These are phyloP conservation scores for Callionymus lyra DNA, from an alignment of 2,113 vertebrate genomes.

Conservation along the genomic window DNA sequence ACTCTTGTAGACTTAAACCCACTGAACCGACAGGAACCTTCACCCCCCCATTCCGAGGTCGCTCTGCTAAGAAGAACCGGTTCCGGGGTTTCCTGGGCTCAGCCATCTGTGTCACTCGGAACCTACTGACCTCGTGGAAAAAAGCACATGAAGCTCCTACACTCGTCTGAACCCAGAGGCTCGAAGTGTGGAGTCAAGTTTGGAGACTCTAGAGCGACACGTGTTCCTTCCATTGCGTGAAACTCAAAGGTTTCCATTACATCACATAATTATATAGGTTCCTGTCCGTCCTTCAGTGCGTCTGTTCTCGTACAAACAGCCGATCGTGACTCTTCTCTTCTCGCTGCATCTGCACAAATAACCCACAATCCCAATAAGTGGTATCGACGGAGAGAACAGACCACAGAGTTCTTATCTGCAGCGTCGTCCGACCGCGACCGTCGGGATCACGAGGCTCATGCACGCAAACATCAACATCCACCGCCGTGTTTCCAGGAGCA, in stretches of 20 bases:
- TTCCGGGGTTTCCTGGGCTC: conserved; percentile 21
- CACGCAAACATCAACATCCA: conserved; percentile 16
- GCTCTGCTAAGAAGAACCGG: conserved; percentile 34
- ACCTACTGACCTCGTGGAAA: conserved; percentile 37
- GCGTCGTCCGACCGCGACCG: conserved; percentile 1
- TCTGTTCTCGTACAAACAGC: too few species aligned
- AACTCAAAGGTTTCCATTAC: conserved; percentile 14
- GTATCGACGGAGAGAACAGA: conserved; percentile 43
- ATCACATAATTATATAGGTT: conserved; percentile 13
- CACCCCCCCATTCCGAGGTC: conserved; percentile 25
- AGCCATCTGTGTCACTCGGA: conserved; percentile 48
- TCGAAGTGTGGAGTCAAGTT: conserved; percentile 13
- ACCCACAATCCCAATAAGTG: conserved; percentile 16
- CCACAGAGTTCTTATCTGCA: conserved; percentile 20
- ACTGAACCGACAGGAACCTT: conserved; percentile 34
- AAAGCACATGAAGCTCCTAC: conserved; percentile 36
- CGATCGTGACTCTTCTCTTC: too few species aligned
- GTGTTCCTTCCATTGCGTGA: neutral
- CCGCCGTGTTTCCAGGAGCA: conserved; percentile 23
- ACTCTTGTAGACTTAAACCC: conserved; percentile 33
- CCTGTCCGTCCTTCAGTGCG: too few species aligned
- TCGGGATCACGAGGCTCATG: conserved; percentile 14
- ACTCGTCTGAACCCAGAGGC: conserved; percentile 18
- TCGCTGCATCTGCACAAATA: conserved; percentile 19
- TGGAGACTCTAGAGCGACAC: conserved; percentile 3